Evolutionary conservation across 2,113 vertebrate species (phyloP).

Genomic region (Perca fluviatilis): DNA sequence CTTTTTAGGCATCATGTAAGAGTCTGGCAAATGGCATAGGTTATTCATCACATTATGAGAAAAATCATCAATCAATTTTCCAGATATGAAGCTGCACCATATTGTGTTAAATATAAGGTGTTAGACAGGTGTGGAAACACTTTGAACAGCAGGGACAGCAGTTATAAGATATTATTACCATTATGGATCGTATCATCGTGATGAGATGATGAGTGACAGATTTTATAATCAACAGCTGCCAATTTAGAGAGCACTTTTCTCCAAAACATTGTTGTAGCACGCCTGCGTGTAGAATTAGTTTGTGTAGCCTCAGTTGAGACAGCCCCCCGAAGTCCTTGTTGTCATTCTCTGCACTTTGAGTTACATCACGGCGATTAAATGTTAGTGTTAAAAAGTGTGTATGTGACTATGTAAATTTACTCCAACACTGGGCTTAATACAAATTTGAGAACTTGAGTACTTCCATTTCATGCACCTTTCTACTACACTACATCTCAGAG

Average conservation of each 20-base stretch:
- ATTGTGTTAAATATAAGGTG: background rate
- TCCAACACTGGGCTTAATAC: background rate
- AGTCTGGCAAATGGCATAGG: background rate
- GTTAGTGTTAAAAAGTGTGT: background rate
- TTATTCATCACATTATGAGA: conserved; percentile 20
- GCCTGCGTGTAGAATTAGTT: background rate
- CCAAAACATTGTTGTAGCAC: background rate
- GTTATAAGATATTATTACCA: conserved; percentile 24
- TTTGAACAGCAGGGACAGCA: conserved; percentile 24
- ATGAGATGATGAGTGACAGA: conserved; percentile 5
- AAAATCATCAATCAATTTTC: background rate
- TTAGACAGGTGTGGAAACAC: background rate
- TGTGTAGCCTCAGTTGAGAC: background rate
- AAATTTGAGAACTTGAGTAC: background rate
- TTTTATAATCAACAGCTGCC: conserved; percentile 2
- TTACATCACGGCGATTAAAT: background rate
- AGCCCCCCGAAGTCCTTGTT: background rate
- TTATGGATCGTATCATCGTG: conserved; percentile 7
- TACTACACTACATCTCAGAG: background rate
- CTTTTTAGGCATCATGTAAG: conserved; percentile 12
- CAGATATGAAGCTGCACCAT: background rate
- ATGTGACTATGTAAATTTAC: background rate
- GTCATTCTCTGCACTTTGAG: background rate
- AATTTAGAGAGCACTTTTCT: conserved; percentile 1
- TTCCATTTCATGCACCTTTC: background rate